phyloP scores from a whole-genome alignment of 2,888 invertebrate genomes.

The Drosophila tanythrix region DNA sequence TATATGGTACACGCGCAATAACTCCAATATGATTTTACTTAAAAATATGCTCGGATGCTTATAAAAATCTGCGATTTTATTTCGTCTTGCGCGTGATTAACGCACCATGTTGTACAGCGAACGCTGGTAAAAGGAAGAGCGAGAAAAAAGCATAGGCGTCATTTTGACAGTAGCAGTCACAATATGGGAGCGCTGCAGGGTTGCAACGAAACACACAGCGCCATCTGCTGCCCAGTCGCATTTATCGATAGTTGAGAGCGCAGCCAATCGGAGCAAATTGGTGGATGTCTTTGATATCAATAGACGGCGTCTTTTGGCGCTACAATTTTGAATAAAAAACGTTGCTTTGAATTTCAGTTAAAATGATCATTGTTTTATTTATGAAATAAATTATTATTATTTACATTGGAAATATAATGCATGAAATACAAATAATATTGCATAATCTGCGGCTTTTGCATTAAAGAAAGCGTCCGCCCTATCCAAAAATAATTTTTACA shows the following conservation, averaged over 20 bases:
- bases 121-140: conserved; percentile 83
- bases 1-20: neutral
- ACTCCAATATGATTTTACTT: conserved; percentile 11
- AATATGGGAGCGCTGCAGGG: conserved; percentile 44
- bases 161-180: conserved; percentile 84
- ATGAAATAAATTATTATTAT: conserved; percentile 80
- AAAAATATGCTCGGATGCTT: conserved; percentile 69
- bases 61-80: conserved; percentile 76
- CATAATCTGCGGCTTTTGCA: conserved; percentile 62
- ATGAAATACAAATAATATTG: conserved; percentile 78
- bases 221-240: conserved; percentile 14
- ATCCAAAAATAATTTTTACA: conserved; percentile 44
- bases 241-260: conserved; percentile 27
- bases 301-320: neutral
- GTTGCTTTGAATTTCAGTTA: conserved; percentile 53
- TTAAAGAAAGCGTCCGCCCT: conserved; percentile 33
- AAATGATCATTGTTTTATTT: conserved; percentile 75
- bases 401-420: conserved; percentile 81
- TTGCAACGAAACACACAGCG: conserved; percentile 34
- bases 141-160: conserved; percentile 27
- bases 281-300: neutral
- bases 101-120: conserved; percentile 84
- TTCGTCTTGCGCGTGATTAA: conserved; percentile 42
- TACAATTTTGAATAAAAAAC: neutral
- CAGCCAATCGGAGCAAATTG: neutral